Conservation (phyloP, 2,888 invertebrate genomes). For the Xanthorhoe designata region DNA sequence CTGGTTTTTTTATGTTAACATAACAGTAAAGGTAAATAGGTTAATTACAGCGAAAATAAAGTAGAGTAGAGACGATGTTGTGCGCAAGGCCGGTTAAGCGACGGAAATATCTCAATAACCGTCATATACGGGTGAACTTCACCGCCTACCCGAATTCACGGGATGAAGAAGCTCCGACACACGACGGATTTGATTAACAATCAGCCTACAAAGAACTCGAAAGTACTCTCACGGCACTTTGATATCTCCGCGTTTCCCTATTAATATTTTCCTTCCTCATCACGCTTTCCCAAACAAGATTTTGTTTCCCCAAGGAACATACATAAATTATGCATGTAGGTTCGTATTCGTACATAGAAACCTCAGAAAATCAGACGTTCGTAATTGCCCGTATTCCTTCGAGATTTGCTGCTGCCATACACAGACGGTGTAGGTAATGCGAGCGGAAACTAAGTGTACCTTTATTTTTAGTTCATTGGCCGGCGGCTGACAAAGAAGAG, state of each 20-base stretch:
- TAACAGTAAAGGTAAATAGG: constrained; percentile 8
- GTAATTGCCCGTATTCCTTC: constrained; percentile 47
- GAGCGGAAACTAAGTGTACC: constrained; percentile 43
- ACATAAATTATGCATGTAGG: constrained; percentile 32
- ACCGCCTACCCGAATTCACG: constrained; percentile 48
- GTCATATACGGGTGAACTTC: constrained; percentile 49
- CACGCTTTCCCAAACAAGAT: constrained; percentile 37
- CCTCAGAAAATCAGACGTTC: constrained; percentile 45
- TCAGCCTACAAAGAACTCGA: constrained; percentile 46
- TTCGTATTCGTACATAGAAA: constrained; percentile 34
- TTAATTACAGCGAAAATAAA: constrained; percentile 42
- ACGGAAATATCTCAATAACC: constrained; percentile 48
- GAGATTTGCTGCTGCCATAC: constrained; percentile 40
- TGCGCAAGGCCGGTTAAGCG: constrained; percentile 38
- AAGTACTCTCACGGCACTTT: constrained; percentile 27
- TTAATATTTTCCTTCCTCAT: constrained; percentile 38
- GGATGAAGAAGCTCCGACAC: constrained; percentile 46
- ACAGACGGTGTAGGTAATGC: constrained; percentile 39
- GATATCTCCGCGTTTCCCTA: constrained; percentile 25
- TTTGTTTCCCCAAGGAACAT: constrained; percentile 38
- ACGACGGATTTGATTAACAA: constrained; percentile 53
- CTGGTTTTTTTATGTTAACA: constrained; percentile 22
- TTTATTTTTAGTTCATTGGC: constrained; percentile 58
- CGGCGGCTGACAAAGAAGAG: constrained; percentile 59
- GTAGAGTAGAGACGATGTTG: constrained; percentile 35